A percentile compares a stretch with the other conserved stretches of the same genome.
Evolutionary conservation across 2,797 vertebrate genomes (phyloP).

Genomic region (Coranthus polyacanthus): DNA sequence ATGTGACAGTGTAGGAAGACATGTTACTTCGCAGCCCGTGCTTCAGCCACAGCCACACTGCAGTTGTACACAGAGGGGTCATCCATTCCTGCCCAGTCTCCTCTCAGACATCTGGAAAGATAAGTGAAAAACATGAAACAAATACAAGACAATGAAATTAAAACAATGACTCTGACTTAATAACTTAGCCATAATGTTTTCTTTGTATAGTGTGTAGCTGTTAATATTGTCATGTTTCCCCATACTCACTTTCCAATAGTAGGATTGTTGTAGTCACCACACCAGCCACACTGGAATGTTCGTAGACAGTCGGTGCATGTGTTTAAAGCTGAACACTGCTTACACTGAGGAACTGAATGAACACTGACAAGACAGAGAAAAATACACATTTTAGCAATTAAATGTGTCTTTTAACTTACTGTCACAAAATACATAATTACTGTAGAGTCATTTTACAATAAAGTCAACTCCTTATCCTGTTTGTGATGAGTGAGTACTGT

Average conservation of each 20-base stretch:
- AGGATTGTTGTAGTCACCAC: slow-evolving; percentile 93
- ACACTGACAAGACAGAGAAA: slow-evolving; percentile 78
- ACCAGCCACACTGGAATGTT: slow-evolving; percentile 95
- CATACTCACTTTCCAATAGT: slow-evolving; percentile 90
- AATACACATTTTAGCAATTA: not conserved
- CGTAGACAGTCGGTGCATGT: slow-evolving; percentile 90
- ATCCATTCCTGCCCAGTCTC: slow-evolving; percentile 90
- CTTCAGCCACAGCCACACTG: slow-evolving; percentile 88
- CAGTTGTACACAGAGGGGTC: slow-evolving; percentile 88
- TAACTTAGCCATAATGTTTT: not conserved
- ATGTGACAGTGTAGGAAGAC: slow-evolving; percentile 4
- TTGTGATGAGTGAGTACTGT: not conserved
- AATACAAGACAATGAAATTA: not conserved
- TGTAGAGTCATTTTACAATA: not conserved
- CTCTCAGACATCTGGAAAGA: slow-evolving; percentile 88
- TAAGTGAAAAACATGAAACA: not conserved
- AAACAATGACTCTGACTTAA: not conserved
- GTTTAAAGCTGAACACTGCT: slow-evolving; percentile 88
- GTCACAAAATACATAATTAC: not conserved
- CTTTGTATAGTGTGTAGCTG: not conserved
- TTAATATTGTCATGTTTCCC: not conserved
- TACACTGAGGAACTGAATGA: slow-evolving; percentile 92
- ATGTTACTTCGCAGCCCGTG: slow-evolving; percentile 82
- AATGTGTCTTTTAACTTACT: not conserved
- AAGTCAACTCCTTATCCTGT: not conserved